phyloP scores from a whole-genome alignment of 2,888 invertebrate genomes.

The Amiota minor region DNA sequence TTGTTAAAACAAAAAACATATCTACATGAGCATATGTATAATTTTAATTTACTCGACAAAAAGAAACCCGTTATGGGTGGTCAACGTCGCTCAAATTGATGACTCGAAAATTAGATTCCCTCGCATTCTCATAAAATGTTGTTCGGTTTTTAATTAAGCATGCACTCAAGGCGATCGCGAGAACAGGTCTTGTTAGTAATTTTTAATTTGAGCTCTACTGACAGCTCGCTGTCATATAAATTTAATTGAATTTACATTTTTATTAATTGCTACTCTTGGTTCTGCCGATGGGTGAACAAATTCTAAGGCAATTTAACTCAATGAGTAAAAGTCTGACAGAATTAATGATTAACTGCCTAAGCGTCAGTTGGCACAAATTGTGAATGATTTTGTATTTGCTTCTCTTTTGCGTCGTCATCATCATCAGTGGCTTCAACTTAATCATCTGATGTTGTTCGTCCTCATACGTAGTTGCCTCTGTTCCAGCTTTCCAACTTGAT shows the following conservation, averaged over 20 bases:
- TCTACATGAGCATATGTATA: no score
- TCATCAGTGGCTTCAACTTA: not conserved
- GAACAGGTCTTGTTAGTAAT: slow-evolving; percentile 68
- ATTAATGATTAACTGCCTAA: slow-evolving; percentile 31
- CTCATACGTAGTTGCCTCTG: not conserved
- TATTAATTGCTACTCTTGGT: slow-evolving; percentile 65
- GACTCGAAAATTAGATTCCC: slow-evolving; percentile 61
- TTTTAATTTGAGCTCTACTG: slow-evolving; percentile 72
- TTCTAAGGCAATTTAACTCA: not conserved
- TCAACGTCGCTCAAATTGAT: slow-evolving; percentile 63
- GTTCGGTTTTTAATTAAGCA: slow-evolving; percentile 65
- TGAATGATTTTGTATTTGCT: slow-evolving; percentile 24
- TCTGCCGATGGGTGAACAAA: slow-evolving; percentile 47
- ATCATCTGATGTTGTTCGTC: not conserved
- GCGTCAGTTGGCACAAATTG: slow-evolving; percentile 33
- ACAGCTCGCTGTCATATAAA: slow-evolving; percentile 72
- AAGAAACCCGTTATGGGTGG: slow-evolving; percentile 47
- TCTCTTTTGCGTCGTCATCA: not conserved
- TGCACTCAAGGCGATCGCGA: slow-evolving; percentile 51
- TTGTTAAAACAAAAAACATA: no score
- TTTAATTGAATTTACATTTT: slow-evolving; percentile 73
- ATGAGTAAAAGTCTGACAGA: slow-evolving; percentile 31
- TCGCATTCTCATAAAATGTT: slow-evolving; percentile 45
- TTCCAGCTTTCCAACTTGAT: slow-evolving; percentile 47
- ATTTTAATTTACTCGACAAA: no score